Conservation (phyloP, 2,888 invertebrate species). For the Hyalella azteca region DNA sequence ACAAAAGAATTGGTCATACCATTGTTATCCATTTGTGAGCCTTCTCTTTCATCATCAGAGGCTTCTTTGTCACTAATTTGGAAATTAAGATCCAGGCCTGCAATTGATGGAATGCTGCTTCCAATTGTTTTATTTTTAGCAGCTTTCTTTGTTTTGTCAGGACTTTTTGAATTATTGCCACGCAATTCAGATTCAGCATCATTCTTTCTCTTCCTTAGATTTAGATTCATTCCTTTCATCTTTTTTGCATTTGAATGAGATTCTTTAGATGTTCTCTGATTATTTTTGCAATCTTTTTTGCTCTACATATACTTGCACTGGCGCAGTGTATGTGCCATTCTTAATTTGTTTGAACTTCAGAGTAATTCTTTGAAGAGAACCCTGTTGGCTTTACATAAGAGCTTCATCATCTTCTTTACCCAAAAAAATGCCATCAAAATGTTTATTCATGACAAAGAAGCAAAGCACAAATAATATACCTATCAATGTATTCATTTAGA, state of each 20-base stretch:
- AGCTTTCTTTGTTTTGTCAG: not conserved
- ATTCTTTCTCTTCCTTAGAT: not conserved
- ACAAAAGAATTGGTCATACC: slow-evolving; percentile 2
- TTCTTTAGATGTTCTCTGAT: not conserved
- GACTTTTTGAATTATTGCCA: too few species aligned
- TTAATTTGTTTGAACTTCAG: slow-evolving; percentile 27
- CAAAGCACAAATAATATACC: not conserved
- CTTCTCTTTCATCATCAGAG: slow-evolving; percentile 5
- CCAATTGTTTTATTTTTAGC: too few species aligned
- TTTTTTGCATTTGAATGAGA: not conserved
- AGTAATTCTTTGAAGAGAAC: slow-evolving; percentile 44
- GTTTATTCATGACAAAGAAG: not conserved
- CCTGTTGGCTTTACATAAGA: slow-evolving; percentile 43
- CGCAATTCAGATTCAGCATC: not conserved
- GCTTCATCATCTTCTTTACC: slow-evolving; percentile 51
- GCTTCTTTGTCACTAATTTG: not conserved
- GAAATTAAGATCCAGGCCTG: not conserved
- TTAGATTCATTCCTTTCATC: not conserved
- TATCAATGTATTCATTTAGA: not conserved
- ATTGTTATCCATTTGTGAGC: not conserved
- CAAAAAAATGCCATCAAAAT: not conserved
- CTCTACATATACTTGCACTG: not conserved
- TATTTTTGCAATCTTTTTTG: not conserved
- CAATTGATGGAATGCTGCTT: not conserved
- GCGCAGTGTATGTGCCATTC: not conserved